A percentile compares a stretch with the other conserved stretches of the same genome.
phyloP scores from a whole-genome alignment of 2,113 vertebrate species.

The Eurypyga helias region DNA sequence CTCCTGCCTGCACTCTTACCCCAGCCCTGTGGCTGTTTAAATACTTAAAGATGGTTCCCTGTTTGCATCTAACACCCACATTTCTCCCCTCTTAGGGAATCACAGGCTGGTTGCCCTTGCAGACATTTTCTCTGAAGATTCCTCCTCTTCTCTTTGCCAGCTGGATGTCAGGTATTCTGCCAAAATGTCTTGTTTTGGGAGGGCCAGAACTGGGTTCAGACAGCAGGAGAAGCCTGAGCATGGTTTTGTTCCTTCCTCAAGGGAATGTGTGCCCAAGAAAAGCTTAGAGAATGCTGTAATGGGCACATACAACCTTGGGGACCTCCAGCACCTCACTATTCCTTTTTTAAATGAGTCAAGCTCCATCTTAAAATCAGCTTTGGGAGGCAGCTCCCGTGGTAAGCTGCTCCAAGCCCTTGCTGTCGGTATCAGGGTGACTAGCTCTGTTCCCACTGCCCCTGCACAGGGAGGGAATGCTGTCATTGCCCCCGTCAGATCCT shows the following conservation, averaged over 20 bases:
- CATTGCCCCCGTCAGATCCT: not conserved
- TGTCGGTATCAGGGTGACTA: not conserved
- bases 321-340: not conserved
- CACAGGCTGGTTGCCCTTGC: conserved; percentile 82
- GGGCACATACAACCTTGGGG: not conserved
- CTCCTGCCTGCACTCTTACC: not conserved
- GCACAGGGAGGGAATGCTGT: not conserved
- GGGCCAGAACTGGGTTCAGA: not conserved
- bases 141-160: conserved; percentile 79
- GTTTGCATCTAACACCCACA: not conserved
- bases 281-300: not conserved
- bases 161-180: conserved; percentile 87
- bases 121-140: conserved; percentile 85
- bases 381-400: not conserved
- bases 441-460: not conserved
- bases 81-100: conserved; percentile 78
- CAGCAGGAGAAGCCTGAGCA: not conserved
- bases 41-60: not conserved
- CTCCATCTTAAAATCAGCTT: not conserved
- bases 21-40: not conserved
- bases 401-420: not conserved
- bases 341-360: not conserved
- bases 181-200: not conserved
- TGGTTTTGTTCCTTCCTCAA: not conserved
- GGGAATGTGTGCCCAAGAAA: not conserved